A percentile compares a stretch with the other conserved stretches of the same genome.
These are phyloP conservation scores for Epizoanthus scotinus DNA, from an alignment of 92 coral and sea anemone genomes.

Conservation along the genomic window DNA sequence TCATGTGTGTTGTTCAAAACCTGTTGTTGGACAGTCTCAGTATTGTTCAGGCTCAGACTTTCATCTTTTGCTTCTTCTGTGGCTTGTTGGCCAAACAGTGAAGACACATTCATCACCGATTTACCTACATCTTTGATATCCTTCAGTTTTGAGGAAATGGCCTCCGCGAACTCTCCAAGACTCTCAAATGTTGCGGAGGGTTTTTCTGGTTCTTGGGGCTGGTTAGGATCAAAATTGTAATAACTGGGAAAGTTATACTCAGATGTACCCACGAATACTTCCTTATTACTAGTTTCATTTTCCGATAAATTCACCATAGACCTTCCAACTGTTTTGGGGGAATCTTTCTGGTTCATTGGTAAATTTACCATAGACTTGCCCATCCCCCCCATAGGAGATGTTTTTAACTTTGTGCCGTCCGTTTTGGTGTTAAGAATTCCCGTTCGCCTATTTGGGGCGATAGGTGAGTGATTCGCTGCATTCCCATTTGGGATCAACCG, in stretches of 20 bases:
- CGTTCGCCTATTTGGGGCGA: background rate
- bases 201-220: slow-evolving; percentile 46
- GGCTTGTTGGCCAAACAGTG: slow-evolving; percentile 44
- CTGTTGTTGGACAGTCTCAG: background rate
- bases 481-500: slow-evolving; percentile 64
- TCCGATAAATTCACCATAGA: slow-evolving; percentile 17
- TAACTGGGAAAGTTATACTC: slow-evolving; percentile 72
- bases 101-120: slow-evolving; percentile 72
- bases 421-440: background rate
- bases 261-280: slow-evolving; percentile 38
- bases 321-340: background rate
- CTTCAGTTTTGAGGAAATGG: slow-evolving; percentile 71
- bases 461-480: slow-evolving; percentile 40
- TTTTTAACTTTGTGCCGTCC: too few relatives aligned
- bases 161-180: slow-evolving; percentile 70
- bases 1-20: background rate
- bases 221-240: slow-evolving; percentile 58
- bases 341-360: background rate
- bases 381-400: background rate
- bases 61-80: slow-evolving; percentile 19
- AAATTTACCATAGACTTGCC: background rate
- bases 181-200: slow-evolving; percentile 53
- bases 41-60: background rate
- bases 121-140: slow-evolving; percentile 64
- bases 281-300: slow-evolving; percentile 13